These are phyloP conservation scores for Clostera curtula DNA, from an alignment of 2,888 invertebrate species.

Conservation along the genomic window DNA sequence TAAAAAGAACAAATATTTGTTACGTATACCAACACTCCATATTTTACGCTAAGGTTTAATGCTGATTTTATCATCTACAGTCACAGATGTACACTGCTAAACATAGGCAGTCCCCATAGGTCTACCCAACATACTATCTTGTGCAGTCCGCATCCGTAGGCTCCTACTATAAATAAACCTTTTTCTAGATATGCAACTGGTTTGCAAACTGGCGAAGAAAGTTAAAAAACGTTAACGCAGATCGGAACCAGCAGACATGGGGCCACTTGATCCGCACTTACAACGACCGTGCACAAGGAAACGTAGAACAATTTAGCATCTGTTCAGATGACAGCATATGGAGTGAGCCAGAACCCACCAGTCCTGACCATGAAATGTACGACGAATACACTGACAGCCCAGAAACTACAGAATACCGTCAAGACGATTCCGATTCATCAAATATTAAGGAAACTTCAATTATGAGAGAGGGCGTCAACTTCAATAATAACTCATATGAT, in stretches of 20 bases:
- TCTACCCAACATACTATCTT: too few relatives aligned
- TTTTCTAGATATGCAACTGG: conserved; percentile 83
- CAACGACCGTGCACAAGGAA: conserved; percentile 83
- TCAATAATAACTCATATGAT: conserved; percentile 53
- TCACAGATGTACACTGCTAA: too few relatives aligned
- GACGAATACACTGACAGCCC: conserved; percentile 40
- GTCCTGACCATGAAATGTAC: conserved; percentile 34
- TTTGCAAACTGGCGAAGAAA: conserved; percentile 89
- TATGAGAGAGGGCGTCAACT: conserved; percentile 45
- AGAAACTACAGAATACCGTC: conserved; percentile 38
- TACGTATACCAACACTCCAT: too few relatives aligned
- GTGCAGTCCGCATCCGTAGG: too few relatives aligned
- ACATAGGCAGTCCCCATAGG: too few relatives aligned
- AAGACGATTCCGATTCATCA: conserved; percentile 47
- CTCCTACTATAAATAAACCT: conserved; percentile 1
- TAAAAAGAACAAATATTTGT: too few relatives aligned
- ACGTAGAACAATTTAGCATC: conserved; percentile 87
- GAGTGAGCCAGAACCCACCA: conserved; percentile 77
- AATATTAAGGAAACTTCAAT: too few relatives aligned
- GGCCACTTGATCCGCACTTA: conserved; percentile 83
- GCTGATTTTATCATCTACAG: too few relatives aligned
- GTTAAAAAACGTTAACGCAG: conserved; percentile 82
- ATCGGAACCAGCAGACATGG: conserved; percentile 82
- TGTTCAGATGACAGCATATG: conserved; percentile 86
- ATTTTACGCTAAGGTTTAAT: too few relatives aligned